Conservation (phyloP, 2,797 vertebrate species). For the Karalla daura region DNA sequence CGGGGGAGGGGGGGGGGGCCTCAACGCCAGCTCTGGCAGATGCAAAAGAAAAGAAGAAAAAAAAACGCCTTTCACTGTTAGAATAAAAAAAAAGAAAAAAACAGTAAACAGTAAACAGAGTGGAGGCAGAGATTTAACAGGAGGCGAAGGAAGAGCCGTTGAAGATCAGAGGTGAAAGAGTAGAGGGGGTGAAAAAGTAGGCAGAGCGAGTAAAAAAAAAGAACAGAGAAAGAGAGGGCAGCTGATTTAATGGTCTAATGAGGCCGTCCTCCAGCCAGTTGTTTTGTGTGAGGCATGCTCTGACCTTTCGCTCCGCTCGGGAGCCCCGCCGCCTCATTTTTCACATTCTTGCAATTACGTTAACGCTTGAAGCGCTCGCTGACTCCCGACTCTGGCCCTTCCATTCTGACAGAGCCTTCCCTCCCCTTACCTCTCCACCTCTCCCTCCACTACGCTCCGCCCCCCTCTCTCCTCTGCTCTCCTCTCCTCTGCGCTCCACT, state of each 20-base stretch:
- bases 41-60: too few species aligned
- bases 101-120: slow-evolving; percentile 72
- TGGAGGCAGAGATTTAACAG: slow-evolving; percentile 55
- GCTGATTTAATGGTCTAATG: slow-evolving; percentile 94
- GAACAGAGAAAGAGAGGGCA: slow-evolving; percentile 66
- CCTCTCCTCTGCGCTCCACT: slow-evolving; percentile 55
- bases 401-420: slow-evolving; percentile 92
- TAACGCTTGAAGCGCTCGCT: slow-evolving; percentile 98
- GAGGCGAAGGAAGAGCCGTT: slow-evolving; percentile 54
- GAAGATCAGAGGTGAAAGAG: slow-evolving; percentile 65
- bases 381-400: slow-evolving; percentile 89
- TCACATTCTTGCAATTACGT: slow-evolving; percentile 99
- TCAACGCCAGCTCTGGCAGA: slow-evolving; percentile 35
- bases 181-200: slow-evolving; percentile 60
- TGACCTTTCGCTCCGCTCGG: slow-evolving; percentile 96
- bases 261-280: slow-evolving; percentile 96
- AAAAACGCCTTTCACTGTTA: slow-evolving; percentile 54
- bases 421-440: slow-evolving; percentile 79
- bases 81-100: too few species aligned
- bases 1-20: slow-evolving; percentile 25
- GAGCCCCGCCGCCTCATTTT: slow-evolving; percentile 97
- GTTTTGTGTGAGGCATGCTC: slow-evolving; percentile 94
- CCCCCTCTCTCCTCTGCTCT: slow-evolving; percentile 43
- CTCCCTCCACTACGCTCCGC: slow-evolving; percentile 73
- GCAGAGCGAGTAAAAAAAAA: slow-evolving; percentile 35